Base-by-base conservation (phyloP, 2,113 vertebrate species). In the Ibidorhyncha struthersii region DNA sequence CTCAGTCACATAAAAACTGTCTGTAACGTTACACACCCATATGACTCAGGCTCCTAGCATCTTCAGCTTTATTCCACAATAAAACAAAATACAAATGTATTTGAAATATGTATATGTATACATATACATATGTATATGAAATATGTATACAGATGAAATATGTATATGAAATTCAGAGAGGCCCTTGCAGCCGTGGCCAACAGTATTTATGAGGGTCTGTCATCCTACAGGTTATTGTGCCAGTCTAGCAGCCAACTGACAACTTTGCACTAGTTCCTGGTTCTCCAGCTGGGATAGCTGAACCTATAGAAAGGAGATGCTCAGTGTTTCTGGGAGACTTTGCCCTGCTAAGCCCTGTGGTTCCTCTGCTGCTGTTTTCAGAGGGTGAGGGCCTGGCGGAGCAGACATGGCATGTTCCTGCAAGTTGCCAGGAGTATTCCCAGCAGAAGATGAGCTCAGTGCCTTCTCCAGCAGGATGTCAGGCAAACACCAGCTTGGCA, bases 11-110 rank as follows among this genome's bases (percentile, higher is more conserved):
- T 82, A 88, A 86, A 92, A 91, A 82, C 43, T 67, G 22, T 55
- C 78, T 65, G 62, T 92, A 27, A 47, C 2, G 2, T 77, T 85
- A 84, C 84, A 96, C 78, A 0, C 96, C 96, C 93, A 7, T 76
- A 79, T 96, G 96, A 97, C 82, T 97, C 92, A 96, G 82, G 52
- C 23, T 94, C 8, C 66, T 58, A 49, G 26, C 58, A 91, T 95
- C 66, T 90, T 94, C 82, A 69, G 16, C 66, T 92, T 95, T 95
- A 69, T 93, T 89, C 87, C 87, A 79, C 58, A 94, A 62, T 77
- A 53, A 91, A 94, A 92, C 52, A 29, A 59, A 79, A 27, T 32
- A 82, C 61, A 84, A 45, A 80, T 47, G n/a, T n/a, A n/a, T n/a
- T n/a, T n/a, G n/a, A n/a, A n/a, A n/a, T n/a, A n/a, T n/a, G n/a